phyloP scores from a whole-genome alignment of 1,140 invertebrate species.

The Lepidurus couesii region DNA sequence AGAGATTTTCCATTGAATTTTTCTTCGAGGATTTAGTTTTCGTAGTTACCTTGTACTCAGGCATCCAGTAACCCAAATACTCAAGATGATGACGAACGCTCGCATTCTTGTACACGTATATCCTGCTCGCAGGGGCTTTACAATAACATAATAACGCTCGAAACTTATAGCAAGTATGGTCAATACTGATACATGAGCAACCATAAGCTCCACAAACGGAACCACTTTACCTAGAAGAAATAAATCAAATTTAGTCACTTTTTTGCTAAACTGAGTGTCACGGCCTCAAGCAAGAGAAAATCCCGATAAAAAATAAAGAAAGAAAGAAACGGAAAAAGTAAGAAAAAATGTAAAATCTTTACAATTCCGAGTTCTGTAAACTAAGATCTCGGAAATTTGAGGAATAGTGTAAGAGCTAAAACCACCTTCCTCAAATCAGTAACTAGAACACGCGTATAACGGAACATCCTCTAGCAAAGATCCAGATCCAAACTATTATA shows the following conservation, averaged over 20 bases:
- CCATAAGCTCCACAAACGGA: conserved; percentile 85
- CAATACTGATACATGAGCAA: conserved; percentile 85
- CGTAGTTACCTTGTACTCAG: conserved; percentile 69
- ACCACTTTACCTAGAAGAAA: conserved; percentile 70
- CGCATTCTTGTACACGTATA: conserved; percentile 84
- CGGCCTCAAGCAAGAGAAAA: too few relatives aligned
- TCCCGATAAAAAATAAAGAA: too few relatives aligned
- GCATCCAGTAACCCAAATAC: conserved; percentile 77
- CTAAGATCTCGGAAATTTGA: too few relatives aligned
- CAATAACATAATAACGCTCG: conserved; percentile 91
- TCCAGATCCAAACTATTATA: too few relatives aligned
- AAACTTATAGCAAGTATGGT: conserved; percentile 91
- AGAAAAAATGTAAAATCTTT: too few relatives aligned
- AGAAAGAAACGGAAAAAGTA: too few relatives aligned
- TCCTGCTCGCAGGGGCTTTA: conserved; percentile 79
- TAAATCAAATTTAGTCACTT: conserved; percentile 34
- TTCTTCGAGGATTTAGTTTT: conserved; percentile 14
- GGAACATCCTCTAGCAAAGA: too few relatives aligned
- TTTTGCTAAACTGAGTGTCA: too few relatives aligned
- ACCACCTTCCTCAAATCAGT: too few relatives aligned
- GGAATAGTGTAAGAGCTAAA: too few relatives aligned
- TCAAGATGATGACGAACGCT: conserved; percentile 70
- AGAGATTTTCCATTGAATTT: not conserved
- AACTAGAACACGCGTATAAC: too few relatives aligned
- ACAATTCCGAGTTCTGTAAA: too few relatives aligned